Evolutionary conservation across 2,797 vertebrate genomes (phyloP).

Genomic region (Clarias pachynema): DNA sequence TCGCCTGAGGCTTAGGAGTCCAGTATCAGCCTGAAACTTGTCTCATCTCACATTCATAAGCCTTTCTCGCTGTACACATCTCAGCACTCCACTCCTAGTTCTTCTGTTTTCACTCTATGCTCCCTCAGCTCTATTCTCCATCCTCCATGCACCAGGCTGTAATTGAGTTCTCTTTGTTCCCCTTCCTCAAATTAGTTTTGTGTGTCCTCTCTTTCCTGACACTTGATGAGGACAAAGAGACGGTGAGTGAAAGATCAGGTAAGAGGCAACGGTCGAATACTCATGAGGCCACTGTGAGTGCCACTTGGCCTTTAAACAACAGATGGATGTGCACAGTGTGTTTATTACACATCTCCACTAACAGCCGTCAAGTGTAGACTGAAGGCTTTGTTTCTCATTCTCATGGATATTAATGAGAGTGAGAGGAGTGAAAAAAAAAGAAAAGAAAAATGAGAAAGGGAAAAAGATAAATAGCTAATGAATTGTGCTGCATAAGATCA

Average conservation of each 20-base stretch:
- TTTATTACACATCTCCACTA: slow-evolving; percentile 47
- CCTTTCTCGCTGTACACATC: slow-evolving; percentile 17
- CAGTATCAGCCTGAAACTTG: slow-evolving; percentile 35
- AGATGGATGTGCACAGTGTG: slow-evolving; percentile 37
- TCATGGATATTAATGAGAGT: slow-evolving; percentile 49
- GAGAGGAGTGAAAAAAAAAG: slow-evolving; percentile 7
- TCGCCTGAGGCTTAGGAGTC: slow-evolving; percentile 48
- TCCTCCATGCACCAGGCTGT: background rate
- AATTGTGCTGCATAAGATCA: background rate
- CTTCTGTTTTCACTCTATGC: slow-evolving; percentile 13
- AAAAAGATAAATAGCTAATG: background rate
- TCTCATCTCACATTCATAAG: slow-evolving; percentile 43
- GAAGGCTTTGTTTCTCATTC: slow-evolving; percentile 37
- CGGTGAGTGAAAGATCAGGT: slow-evolving; percentile 28
- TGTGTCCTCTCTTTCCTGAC: slow-evolving; percentile 37
- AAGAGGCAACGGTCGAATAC: slow-evolving; percentile 32
- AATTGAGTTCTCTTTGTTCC: slow-evolving; percentile 45
- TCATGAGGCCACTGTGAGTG: slow-evolving; percentile 43
- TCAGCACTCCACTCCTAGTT: background rate
- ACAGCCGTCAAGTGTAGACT: slow-evolving; percentile 37
- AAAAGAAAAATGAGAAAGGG: slow-evolving; percentile 38
- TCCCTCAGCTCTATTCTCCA: slow-evolving; percentile 4
- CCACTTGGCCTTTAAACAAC: slow-evolving; percentile 58
- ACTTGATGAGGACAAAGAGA: slow-evolving; percentile 45
- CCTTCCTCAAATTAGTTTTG: slow-evolving; percentile 12